Evolutionary conservation across 2,113 vertebrate species (phyloP), one percentile per base, ranked within the genome.

Genomic region (Trogon surrucura): DNA sequence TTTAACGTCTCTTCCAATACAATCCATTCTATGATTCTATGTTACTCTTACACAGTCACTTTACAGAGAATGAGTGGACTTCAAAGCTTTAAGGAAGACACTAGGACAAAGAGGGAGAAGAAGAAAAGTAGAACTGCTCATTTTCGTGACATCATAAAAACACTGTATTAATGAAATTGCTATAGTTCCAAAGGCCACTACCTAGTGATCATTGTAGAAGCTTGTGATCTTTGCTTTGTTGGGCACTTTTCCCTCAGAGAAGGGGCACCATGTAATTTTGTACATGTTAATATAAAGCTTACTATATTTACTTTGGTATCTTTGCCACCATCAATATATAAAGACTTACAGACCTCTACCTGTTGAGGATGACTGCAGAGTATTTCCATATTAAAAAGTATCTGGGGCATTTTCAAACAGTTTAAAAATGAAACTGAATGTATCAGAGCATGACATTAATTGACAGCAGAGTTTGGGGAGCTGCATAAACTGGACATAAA

Each of bases 401-500:
- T 65, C 50, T 25, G 50, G 16, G 18, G 44, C 10, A 16, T 60
- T 41, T 30, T 56, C 29, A 66, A 38, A 7, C 75, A 36, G 22
- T 30, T 34, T 62, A 30, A 94, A 88, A 77, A 80, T 32, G 38
- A 58, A 77, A 30, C 53, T 64, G 32, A 11, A 21, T 25, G 1
- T 25, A 25, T 48, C 21, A 64, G 5, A 60, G 16, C n/a, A 53
- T 4, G 69, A 15, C 4, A 7, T 56, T 77, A 34, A 38, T 29
- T 38, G 47, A 45, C 26, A 81, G 30, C 16, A 53, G 36, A 50
- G 23, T 48, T 79, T 92, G 85, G 34, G 44, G 81, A 66, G 50
- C 85, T 94, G 78, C 60, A 72, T 89, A 83, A 95, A 70, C 74
- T 56, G 74, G 54, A 88, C 65, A 94, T 93, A 95, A 97, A 95